A percentile compares a stretch with the other conserved stretches of the same genome.
These are phyloP conservation scores for Asobara japonica DNA, from an alignment of 1,140 invertebrate genomes.

Conservation along the genomic window DNA sequence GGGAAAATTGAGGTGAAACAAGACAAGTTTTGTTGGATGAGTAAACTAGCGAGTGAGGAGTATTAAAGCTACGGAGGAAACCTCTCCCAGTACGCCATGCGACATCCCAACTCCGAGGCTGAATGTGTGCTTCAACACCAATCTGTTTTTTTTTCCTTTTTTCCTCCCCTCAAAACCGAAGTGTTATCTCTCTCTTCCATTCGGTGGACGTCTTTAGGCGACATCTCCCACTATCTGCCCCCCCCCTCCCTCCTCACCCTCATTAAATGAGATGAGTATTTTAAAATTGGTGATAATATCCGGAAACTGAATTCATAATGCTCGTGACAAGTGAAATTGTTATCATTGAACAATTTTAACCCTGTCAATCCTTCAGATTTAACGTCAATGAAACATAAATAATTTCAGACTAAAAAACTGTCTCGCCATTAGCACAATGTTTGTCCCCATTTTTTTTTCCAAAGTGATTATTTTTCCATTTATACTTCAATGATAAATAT, in stretches of 20 bases:
- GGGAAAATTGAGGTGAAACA: neutral
- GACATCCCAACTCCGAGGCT: constrained; percentile 10
- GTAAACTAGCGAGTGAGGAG: constrained; percentile 1
- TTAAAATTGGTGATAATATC: neutral
- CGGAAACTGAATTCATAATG: neutral
- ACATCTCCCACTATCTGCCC: constrained; percentile 7
- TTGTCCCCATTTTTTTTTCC: no score
- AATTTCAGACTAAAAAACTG: no score
- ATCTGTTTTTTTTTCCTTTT: neutral
- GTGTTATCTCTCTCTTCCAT: neutral
- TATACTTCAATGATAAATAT: no score
- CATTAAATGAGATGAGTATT: no score
- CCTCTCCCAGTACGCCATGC: neutral
- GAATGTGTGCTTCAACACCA: neutral
- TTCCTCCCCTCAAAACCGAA: neutral
- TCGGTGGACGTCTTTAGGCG: neutral
- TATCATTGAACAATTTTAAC: neutral
- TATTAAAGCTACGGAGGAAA: neutral
- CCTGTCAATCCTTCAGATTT: neutral
- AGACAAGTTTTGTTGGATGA: neutral
- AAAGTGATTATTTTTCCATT: no score
- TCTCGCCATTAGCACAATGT: no score
- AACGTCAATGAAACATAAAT: neutral
- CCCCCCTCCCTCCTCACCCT: neutral
- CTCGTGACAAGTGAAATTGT: neutral